These are phyloP conservation scores for Mobula hypostoma DNA, from an alignment of 2,113 vertebrate species.

Conservation along the genomic window DNA sequence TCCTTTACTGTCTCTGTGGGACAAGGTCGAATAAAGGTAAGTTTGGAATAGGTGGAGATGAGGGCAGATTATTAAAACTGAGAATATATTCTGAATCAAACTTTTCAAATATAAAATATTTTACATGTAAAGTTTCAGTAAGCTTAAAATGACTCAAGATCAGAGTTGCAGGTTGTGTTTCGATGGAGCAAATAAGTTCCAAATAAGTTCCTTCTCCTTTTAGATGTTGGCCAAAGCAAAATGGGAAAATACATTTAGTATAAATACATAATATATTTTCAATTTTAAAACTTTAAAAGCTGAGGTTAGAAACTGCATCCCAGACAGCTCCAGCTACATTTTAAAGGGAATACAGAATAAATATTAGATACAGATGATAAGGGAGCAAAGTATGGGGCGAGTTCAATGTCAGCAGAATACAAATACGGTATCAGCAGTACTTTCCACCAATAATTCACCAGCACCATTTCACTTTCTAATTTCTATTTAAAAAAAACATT, in stretches of 20 bases:
- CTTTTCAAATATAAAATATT: background rate
- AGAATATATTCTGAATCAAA: background rate
- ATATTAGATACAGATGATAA: background rate
- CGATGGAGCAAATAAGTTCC: background rate
- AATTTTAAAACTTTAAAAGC: background rate
- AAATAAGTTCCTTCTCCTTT: background rate
- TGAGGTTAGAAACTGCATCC: background rate
- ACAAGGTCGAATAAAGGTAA: background rate
- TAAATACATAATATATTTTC: background rate
- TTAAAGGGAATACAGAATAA: background rate
- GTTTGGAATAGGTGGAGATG: background rate
- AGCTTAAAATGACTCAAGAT: background rate
- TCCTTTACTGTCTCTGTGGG: background rate
- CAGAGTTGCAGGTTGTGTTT: background rate
- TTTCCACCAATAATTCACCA: background rate
- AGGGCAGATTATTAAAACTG: background rate
- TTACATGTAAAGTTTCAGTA: background rate
- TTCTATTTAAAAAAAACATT: background rate
- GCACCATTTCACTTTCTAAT: background rate
- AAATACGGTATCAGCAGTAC: background rate
- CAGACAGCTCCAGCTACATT: background rate
- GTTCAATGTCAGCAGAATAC: background rate
- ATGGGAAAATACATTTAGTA: background rate
- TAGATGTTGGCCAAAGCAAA: background rate
- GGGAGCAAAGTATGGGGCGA: background rate